Conservation (phyloP, 1,140 invertebrate genomes). For the Bemisia tabaci region DNA sequence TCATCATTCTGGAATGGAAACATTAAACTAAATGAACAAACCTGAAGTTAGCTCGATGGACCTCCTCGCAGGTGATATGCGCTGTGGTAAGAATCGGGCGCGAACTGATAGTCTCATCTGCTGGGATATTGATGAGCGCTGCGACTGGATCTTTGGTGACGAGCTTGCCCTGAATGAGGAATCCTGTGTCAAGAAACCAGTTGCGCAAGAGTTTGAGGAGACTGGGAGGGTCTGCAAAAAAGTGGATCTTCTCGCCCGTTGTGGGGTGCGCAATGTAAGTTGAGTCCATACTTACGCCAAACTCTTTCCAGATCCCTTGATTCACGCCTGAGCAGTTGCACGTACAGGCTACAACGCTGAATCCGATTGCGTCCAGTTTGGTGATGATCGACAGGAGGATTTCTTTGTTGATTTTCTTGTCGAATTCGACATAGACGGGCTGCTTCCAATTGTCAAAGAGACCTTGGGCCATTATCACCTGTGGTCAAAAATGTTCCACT, state of each 20-base stretch:
- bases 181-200: slow-evolving; percentile 23
- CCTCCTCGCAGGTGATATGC: slow-evolving; percentile 14
- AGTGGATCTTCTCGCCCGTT: slow-evolving; percentile 16
- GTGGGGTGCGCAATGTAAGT: slow-evolving; percentile 20
- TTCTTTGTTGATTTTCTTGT: slow-evolving; percentile 25
- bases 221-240: slow-evolving; percentile 24
- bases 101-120: slow-evolving; percentile 16
- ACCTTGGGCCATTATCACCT: slow-evolving; percentile 25
- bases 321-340: slow-evolving; percentile 26
- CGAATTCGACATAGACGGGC: slow-evolving; percentile 27
- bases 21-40: too few species aligned
- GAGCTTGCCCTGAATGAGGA: slow-evolving; percentile 15
- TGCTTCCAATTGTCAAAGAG: slow-evolving; percentile 30
- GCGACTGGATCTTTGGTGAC: slow-evolving; percentile 16
- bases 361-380: slow-evolving; percentile 22
- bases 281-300: slow-evolving; percentile 19
- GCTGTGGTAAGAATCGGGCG: slow-evolving; percentile 15
- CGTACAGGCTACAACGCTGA: slow-evolving; percentile 25
- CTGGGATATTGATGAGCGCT: slow-evolving; percentile 9
- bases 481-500: too few species aligned
- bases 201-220: slow-evolving; percentile 25
- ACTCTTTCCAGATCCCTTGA: slow-evolving; percentile 25
- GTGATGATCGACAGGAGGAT: slow-evolving; percentile 23
- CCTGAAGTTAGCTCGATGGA: slow-evolving; percentile 17
- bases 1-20: too few species aligned